Base-by-base conservation (phyloP, 2,797 vertebrate species). In the Synaphobranchus kaupii region DNA sequence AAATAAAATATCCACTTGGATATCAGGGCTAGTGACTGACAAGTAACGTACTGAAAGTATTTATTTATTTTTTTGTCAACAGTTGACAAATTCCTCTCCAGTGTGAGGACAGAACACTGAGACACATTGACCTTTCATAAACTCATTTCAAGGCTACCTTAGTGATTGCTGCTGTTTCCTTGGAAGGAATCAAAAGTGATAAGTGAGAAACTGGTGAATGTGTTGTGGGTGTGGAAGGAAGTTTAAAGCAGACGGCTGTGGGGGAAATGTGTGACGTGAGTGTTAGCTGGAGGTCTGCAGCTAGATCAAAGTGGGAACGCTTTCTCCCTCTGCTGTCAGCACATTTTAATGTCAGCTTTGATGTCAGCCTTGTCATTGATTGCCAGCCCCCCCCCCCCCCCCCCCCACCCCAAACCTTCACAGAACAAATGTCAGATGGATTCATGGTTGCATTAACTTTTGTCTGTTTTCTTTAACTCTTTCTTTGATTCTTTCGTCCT, bases 311-410 rank as follows among this genome's bases (percentile, higher is more conserved):
- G 98, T 96, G 95, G 95, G 94, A 97, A 97, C 96, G 95, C 96
- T 95, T 92, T 94, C 95, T 97, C 96, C 96, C 96, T 94, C 93
- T 86, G 93, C 97, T 98, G 98, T 99, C 98, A 99, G 97, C 98
- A 98, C 97, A 96, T 99, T 97, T 98, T 98, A 99, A 99, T 99
- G 98, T 98, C 96, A 97, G 94, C 95, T 93, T 92, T 93, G 56
- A 58, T 58, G 56, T 58, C 56, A 15, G 56, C 15, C 17, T 58
- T 5, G 94, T 92, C 94, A 96, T 95, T 95, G 94, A 96, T 95
- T 91, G 91, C 95, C 94, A 94, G 95, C 94, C 89, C 89, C 89
- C 92, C 90, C 92, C 90, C 93, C 93, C 94, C 90, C 91, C 95
- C 92, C 93, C 93, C 94, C 90, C 91, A 95, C 92, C 95, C 94